Base-by-base conservation (phyloP, 2,797 vertebrate species). In the Siniperca undulata region DNA sequence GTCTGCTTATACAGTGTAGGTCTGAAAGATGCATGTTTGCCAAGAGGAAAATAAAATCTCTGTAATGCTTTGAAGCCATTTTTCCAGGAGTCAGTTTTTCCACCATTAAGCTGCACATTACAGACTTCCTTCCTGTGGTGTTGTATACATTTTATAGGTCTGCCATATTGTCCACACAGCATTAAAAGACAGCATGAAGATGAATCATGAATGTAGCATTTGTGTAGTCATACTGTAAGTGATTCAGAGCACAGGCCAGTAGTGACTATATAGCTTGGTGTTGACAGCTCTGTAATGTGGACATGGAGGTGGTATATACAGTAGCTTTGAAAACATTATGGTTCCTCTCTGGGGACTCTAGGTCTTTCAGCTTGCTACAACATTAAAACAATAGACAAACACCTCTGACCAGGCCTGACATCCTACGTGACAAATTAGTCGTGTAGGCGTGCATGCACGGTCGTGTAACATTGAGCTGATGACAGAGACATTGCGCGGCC, bases 401-500 rank as follows among this genome's bases (percentile, higher is more conserved):
- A 74, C 88, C 80, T 83, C 46, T 1, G 22, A 77, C 65, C 82
- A 70, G 75, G 34, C 66, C 82, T n/a, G 58, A 88, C 82, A 55
- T 74, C 73, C 74, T 87, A 83, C 64, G 74, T 86, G 90, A 89
- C 86, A 64, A 72, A 90, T 82, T 56, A 84, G 73, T 36, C 40
- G 42, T 30, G 75, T 56, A 24, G 70, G 30, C 14, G 40, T 80
- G 85, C 22, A 67, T 67, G 78, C 58, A 5, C 19, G 1, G 22
- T 52, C 7, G 77, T 87, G 72, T 71, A 68, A 72, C 87, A 79
- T 69, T 64, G 82, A 77, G 82, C 71, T 77, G 88, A 82, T 72
- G 88, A 91, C 86, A 62, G 78, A 80, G 85, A 86, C 89, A 56
- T 42, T 56, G 70, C 34, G 20, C 16, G 16, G 74, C 82, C 78